Evolutionary conservation across 92 coral and sea anemone species (phyloP), one percentile per base, ranked within the genome.

Genomic region (Heteractis magnifica): DNA sequence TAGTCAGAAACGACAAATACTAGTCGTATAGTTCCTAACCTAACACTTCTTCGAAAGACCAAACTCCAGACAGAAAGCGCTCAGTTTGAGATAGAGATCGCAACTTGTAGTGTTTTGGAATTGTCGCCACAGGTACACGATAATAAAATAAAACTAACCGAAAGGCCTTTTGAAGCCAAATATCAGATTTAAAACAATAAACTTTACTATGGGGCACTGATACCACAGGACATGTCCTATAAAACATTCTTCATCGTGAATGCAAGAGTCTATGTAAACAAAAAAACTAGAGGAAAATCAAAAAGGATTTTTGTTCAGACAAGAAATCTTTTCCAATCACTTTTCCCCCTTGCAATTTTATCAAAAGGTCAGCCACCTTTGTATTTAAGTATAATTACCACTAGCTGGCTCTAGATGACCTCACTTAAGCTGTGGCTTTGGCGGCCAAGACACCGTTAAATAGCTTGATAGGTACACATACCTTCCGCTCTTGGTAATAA

Each of bases 401-500:
- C 79, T 51, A 49, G 58, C 60, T 51, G 58, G 68, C 58, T 81
- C 62, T 81, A 70, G 76, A 79, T 79, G 83, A 79, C 83, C 83
- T 79, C 83, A 79, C 83, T 79, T 79, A 79, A 79, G 72, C 53
- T 59, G 84, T 81, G 84, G 84, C 73, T 81, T 68, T 81, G 60
- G 77, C 84, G 77, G 75, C 83, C 74, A 64, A 51, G 72, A 48
- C 68, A 81, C 84, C 84, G 84, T 81, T 81, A 81, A 81, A 81
- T 81, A 65, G 74, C 58, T 81, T 10, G 78, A 74, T 74, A 74
- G 78, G 55, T 56, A 15, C 52, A 52, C 96, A 89, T 86, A 94
- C 98, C 98, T 90, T 80, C 98, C 98, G 58, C 95, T 92, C 71
- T 92, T 86, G 11, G 98, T 94, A 71, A 94, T 94, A 34, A 91